A percentile compares a stretch with the other conserved stretches of the same genome.
Evolutionary conservation across 2,888 invertebrate species (phyloP).

Genomic region (Mythimna pallens): DNA sequence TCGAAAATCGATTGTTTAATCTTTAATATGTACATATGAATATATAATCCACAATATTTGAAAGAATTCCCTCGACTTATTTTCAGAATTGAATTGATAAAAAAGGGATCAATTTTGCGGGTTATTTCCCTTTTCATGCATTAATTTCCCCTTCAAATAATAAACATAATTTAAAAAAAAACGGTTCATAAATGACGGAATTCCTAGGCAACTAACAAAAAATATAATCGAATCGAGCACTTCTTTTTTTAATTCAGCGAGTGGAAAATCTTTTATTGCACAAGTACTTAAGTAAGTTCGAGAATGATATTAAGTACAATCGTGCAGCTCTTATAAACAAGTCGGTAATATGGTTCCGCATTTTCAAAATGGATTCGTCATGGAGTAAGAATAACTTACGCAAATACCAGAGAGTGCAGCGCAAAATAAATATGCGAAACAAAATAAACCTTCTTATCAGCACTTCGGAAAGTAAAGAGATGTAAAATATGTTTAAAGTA

Average conservation of each 20-base stretch:
- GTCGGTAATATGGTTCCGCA: slow-evolving; percentile 41
- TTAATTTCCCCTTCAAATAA: too few relatives aligned
- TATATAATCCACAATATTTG: too few relatives aligned
- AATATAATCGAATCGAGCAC: too few relatives aligned
- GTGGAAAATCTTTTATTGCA: slow-evolving; percentile 8
- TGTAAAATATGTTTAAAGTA: neutral
- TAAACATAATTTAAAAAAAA: too few relatives aligned
- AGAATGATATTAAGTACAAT: slow-evolving; percentile 17
- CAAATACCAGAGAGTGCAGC: slow-evolving; percentile 21
- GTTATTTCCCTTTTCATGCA: too few relatives aligned
- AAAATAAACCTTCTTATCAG: slow-evolving; percentile 43
- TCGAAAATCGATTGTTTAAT: too few relatives aligned
- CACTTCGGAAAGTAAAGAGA: neutral
- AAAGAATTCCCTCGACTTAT: too few relatives aligned
- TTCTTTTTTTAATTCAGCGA: neutral
- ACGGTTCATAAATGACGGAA: too few relatives aligned
- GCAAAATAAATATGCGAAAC: slow-evolving; percentile 16
- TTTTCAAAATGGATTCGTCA: slow-evolving; percentile 52
- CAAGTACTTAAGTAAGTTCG: neutral
- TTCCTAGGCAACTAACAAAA: too few relatives aligned
- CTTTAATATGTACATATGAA: too few relatives aligned
- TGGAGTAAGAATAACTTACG: slow-evolving; percentile 26
- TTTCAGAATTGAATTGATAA: too few relatives aligned
- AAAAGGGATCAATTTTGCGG: too few relatives aligned
- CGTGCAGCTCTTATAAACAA: slow-evolving; percentile 17